Evolutionary conservation across 30 jellyfish, hydroid and myxozoan genomes (phyloP).

Genomic region (Aurelia sp.): DNA sequence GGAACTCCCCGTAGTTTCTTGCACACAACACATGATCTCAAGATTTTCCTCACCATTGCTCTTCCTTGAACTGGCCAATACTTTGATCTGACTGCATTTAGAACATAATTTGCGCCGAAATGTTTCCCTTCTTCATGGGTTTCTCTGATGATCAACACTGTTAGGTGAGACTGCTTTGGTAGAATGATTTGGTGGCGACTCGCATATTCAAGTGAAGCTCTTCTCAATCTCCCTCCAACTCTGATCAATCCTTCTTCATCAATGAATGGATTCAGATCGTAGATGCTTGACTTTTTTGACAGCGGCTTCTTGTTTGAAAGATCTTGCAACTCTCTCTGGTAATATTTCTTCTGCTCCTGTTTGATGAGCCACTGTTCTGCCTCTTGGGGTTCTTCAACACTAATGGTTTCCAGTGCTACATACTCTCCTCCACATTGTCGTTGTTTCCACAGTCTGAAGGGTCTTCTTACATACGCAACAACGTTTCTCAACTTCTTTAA

Average conservation of each 20-base stretch:
- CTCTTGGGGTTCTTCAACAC: constrained; percentile 53
- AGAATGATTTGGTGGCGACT: constrained; percentile 41
- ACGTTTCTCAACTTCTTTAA: constrained; percentile 46
- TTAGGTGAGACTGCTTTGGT: constrained; percentile 31
- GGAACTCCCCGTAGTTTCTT: constrained; percentile 41
- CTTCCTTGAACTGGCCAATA: constrained; percentile 45
- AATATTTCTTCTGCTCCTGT: constrained; percentile 38
- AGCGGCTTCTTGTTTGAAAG: constrained; percentile 53
- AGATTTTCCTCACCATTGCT: constrained; percentile 27
- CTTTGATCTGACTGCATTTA: constrained; percentile 43
- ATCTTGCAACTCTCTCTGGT: constrained; percentile 48
- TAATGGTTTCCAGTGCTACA: constrained; percentile 15
- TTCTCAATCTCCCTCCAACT: constrained; percentile 61
- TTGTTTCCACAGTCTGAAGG: constrained; percentile 44
- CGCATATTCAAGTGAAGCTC: constrained; percentile 33
- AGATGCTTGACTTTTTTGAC: constrained; percentile 6
- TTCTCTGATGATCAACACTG: constrained; percentile 48
- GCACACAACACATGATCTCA: constrained; percentile 39
- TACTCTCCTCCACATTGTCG: constrained; percentile 15
- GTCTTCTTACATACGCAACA: constrained; percentile 27
- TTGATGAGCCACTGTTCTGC: constrained; percentile 51
- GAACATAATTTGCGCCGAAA: constrained; percentile 37
- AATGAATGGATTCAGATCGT: constrained; percentile 43
- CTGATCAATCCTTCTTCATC: constrained; percentile 62
- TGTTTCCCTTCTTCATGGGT: constrained; percentile 18